Conservation (phyloP, 2,797 vertebrate species). For the Propithecus deckenii region DNA sequence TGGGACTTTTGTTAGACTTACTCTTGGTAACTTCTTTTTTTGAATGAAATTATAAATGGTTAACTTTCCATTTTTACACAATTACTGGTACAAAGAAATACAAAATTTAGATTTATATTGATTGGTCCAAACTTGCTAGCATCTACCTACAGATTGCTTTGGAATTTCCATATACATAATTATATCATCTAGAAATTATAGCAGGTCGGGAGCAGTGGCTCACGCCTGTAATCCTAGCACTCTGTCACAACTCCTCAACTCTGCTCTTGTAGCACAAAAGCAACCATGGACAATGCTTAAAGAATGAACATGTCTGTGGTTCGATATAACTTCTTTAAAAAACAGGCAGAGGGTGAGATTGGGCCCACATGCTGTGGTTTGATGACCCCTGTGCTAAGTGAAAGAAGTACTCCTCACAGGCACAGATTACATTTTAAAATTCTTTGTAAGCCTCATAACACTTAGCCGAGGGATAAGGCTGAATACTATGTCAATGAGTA, state of each 20-base stretch:
- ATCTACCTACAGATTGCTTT: background rate
- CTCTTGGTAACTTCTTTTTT: background rate
- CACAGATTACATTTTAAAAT: background rate
- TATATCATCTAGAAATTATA: background rate
- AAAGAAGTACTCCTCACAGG: conserved; percentile 25
- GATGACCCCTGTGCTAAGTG: background rate
- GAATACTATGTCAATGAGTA: background rate
- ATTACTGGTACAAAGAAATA: background rate
- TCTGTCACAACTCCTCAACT: background rate
- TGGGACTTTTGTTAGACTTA: background rate
- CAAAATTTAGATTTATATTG: background rate
- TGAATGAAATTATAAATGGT: background rate
- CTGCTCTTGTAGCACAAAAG: background rate
- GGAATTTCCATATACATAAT: background rate
- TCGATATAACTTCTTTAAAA: conserved; percentile 16
- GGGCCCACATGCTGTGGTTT: background rate
- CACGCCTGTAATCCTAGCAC: no score
- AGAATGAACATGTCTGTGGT: background rate
- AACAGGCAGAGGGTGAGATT: background rate
- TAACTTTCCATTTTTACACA: background rate
- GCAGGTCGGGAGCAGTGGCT: no score
- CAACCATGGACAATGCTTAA: background rate
- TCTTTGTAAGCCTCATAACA: background rate
- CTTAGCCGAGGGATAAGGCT: conserved; percentile 29
- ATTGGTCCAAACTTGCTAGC: background rate